Percentiles rank a stretch among this genome's conserved stretches.
phyloP scores from a whole-genome alignment of 2,888 invertebrate species.

The Anagyrus pseudococci region DNA sequence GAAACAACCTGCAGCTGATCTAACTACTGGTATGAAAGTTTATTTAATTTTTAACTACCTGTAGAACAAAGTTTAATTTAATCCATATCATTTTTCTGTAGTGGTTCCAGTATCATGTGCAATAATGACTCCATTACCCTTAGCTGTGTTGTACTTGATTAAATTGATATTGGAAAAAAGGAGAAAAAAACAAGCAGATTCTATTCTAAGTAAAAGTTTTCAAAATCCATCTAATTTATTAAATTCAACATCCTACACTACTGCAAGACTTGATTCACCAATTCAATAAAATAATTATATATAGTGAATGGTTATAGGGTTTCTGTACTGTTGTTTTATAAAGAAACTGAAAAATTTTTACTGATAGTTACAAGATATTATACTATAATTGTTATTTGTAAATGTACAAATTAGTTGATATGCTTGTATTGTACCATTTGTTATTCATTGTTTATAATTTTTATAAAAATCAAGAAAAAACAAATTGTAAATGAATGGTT shows the following conservation, averaged over 20 bases:
- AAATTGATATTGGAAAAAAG: conserved; percentile 47
- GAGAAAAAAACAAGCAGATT: conserved; percentile 43
- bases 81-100: conserved; percentile 56
- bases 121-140: conserved; percentile 91
- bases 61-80: conserved; percentile 4
- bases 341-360: too few relatives aligned
- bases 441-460: too few relatives aligned
- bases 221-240: conserved; percentile 31
- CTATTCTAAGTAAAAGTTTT: conserved; percentile 50
- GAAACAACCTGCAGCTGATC: conserved; percentile 84
- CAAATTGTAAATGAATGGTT: too few relatives aligned
- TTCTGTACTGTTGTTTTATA: too few relatives aligned
- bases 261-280: not conserved
- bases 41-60: not conserved
- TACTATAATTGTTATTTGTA: too few relatives aligned
- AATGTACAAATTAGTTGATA: too few relatives aligned
- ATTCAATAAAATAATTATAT: not conserved
- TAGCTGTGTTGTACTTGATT: conserved; percentile 65
- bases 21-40: conserved; percentile 75
- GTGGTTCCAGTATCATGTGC: conserved; percentile 91
- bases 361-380: too few relatives aligned
- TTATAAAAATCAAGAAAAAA: too few relatives aligned
- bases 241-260: not conserved
- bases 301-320: too few relatives aligned
- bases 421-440: too few relatives aligned